Evolutionary conservation across 2,113 vertebrate species (phyloP), one percentile per base, ranked within the genome.

Genomic region (Spea bombifrons): DNA sequence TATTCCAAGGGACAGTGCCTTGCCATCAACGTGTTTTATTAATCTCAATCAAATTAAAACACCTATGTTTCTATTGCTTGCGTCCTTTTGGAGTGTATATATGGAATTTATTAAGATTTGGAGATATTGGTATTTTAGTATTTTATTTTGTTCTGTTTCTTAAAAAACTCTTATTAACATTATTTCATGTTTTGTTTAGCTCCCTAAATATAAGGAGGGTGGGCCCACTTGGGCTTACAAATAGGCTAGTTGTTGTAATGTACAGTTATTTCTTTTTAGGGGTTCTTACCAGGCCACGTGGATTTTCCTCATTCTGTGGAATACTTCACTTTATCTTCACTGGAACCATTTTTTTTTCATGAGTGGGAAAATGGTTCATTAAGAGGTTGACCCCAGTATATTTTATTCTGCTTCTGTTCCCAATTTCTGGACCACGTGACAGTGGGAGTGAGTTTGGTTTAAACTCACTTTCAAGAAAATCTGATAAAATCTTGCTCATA

Each of bases 381-480:
- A 87, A 81, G 78, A 83, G 85, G 72, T 81, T 86, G 87, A 90
- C 85, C 87, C 76, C 72, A 59, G 80, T 86, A 84, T 83, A 83
- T 79, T 82, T 88, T 87, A 89, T 88, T 87, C 88, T 85, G 89
- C 92, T 93, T 85, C 92, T 92, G 90, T 88, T 92, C 87, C 90
- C 87, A 91, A 91, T 92, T 90, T 90, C 86, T 76, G 67, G 48
- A 92, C 88, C 94, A 95, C 92, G 94, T 94, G 93, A 94, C 66
- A 69, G 90, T 90, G 92, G 91, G 93, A 92, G 93, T 92, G 90
- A 86, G 87, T 92, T 86, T 75, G 90, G 86, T 90, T 93, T 94
- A 91, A 91, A 92, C 91, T 94, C 90, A 86, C 88, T 89, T 92
- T 91, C 88, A 91, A 86, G 88, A 89, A 86, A 86, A 61, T 83